phyloP scores from a whole-genome alignment of 1,140 invertebrate species.

The Drosophila santomea region DNA sequence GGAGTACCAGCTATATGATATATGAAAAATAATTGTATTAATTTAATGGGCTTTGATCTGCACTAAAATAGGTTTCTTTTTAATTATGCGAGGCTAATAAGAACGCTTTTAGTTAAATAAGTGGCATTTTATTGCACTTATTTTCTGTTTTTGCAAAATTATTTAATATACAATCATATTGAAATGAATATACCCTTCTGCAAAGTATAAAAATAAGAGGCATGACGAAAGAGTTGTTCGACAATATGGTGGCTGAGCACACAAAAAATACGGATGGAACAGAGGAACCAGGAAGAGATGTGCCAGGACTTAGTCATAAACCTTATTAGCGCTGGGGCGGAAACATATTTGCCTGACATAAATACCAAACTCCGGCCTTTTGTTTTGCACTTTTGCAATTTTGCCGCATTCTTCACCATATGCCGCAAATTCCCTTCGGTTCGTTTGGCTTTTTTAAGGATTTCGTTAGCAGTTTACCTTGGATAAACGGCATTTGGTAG shows the following conservation, averaged over 20 bases:
- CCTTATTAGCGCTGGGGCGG: slow-evolving; percentile 80
- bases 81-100: too few relatives aligned
- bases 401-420: slow-evolving; percentile 52
- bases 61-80: too few relatives aligned
- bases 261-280: slow-evolving; percentile 3
- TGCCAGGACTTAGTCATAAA: slow-evolving; percentile 60
- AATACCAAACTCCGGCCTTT: slow-evolving; percentile 58
- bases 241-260: slow-evolving; percentile 59
- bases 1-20: not conserved
- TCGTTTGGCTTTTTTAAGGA: slow-evolving; percentile 32
- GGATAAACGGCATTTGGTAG: slow-evolving; percentile 1
- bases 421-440: slow-evolving; percentile 56
- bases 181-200: not conserved
- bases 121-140: not conserved
- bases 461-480: slow-evolving; percentile 19
- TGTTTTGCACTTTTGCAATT: slow-evolving; percentile 80
- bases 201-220: slow-evolving; percentile 11
- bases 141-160: too few relatives aligned
- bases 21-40: too few relatives aligned
- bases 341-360: slow-evolving; percentile 82
- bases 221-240: slow-evolving; percentile 67
- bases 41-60: too few relatives aligned
- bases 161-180: not conserved
- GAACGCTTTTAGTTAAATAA: not conserved
- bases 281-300: slow-evolving; percentile 23